These are phyloP conservation scores for Calonectris borealis DNA, from an alignment of 2,113 vertebrate genomes.

Conservation along the genomic window DNA sequence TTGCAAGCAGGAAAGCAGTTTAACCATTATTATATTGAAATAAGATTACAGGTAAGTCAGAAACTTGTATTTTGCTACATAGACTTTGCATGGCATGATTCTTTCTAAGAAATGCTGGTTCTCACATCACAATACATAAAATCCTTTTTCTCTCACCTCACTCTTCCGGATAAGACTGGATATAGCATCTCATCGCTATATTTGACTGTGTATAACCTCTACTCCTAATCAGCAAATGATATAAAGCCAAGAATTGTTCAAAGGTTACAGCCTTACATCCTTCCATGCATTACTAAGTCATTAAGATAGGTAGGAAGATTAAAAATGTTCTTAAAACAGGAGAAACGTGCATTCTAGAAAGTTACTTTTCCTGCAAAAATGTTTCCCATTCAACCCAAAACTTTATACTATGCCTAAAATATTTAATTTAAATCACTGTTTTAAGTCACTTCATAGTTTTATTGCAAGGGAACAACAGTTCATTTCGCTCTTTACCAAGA, in stretches of 20 bases:
- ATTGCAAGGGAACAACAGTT: neutral
- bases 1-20: neutral
- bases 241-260: neutral
- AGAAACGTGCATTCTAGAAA: neutral
- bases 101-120: neutral
- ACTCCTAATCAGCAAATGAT: neutral
- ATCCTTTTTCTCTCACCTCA: neutral
- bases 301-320: neutral
- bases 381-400: neutral
- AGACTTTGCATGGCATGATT: neutral
- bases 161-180: neutral
- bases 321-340: neutral
- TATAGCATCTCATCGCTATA: neutral
- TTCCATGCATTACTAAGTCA: neutral
- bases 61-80: neutral
- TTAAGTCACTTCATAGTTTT: neutral
- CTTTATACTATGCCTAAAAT: neutral
- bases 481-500: neutral
- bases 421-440: neutral
- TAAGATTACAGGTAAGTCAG: neutral
- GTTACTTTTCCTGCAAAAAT: neutral
- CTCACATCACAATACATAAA: neutral
- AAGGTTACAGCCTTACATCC: neutral
- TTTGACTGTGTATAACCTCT: neutral
- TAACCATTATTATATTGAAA: neutral